These are phyloP conservation scores for Heliocidaris erythrogramma DNA, from an alignment of 35 echinoderm and acorn worm species.

Conservation along the genomic window DNA sequence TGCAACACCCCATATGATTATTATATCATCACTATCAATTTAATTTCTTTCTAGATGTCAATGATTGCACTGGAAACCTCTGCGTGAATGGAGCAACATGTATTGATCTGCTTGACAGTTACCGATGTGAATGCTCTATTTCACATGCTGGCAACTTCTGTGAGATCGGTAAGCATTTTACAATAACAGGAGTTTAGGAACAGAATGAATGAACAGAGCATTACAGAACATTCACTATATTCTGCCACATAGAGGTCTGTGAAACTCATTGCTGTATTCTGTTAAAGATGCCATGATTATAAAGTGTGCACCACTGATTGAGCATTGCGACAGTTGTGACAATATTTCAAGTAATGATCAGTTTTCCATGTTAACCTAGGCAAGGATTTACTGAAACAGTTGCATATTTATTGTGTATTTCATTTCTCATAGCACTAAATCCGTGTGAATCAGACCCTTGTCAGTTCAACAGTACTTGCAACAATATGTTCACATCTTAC, in stretches of 20 bases:
- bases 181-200: background rate
- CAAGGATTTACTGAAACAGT: background rate
- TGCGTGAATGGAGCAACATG: conserved; percentile 49
- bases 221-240: background rate
- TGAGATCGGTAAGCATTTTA: conserved; percentile 53
- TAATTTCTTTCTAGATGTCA: conserved; percentile 25
- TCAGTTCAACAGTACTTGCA: conserved; percentile 45
- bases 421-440: conserved; percentile 28
- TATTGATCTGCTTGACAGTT: conserved; percentile 48
- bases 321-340: background rate
- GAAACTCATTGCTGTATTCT: background rate
- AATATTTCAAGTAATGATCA: background rate
- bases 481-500: conserved; percentile 59
- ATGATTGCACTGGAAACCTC: conserved; percentile 33
- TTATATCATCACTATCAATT: background rate
- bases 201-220: background rate
- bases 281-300: background rate
- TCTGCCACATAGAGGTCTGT: background rate
- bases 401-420: background rate
- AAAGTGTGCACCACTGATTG: background rate
- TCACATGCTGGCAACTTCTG: conserved; percentile 56
- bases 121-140: conserved; percentile 50
- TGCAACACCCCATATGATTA: too few relatives aligned
- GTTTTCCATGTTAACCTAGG: background rate
- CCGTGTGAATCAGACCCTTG: conserved; percentile 63